Conservation (phyloP, 2,113 vertebrate genomes). For the Oxygymnocypris stewartii region DNA sequence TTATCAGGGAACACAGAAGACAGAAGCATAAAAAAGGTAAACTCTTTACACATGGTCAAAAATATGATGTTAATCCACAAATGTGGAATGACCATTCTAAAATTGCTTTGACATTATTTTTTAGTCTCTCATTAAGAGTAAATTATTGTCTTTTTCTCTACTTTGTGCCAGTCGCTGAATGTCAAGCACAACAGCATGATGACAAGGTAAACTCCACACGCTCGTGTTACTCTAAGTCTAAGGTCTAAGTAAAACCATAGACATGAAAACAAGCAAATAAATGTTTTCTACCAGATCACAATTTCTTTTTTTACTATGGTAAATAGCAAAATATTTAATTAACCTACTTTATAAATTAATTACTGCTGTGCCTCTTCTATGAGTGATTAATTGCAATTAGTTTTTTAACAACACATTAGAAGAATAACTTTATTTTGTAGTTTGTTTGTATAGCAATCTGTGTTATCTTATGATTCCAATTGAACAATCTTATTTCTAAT, state of each 20-base stretch:
- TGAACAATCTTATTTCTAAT: not conserved
- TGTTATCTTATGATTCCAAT: not conserved
- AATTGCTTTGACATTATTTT: not conserved
- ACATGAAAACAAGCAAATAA: not conserved
- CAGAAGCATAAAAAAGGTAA: not conserved
- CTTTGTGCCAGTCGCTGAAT: not conserved
- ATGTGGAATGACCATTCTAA: not conserved
- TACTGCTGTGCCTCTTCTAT: not conserved
- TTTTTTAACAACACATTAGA: no score
- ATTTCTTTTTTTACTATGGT: not conserved
- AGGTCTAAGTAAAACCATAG: not conserved
- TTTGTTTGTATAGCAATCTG: no score
- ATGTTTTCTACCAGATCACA: not conserved
- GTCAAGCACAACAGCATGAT: not conserved
- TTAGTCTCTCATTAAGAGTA: not conserved
- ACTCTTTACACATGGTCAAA: not conserved
- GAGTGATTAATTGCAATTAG: no score
- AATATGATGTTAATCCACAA: not conserved
- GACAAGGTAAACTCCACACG: not conserved
- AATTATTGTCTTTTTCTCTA: not conserved
- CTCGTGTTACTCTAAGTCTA: not conserved
- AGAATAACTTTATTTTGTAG: not conserved
- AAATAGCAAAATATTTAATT: not conserved
- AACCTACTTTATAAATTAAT: not conserved
- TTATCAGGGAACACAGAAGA: constrained; percentile 1